Conservation (phyloP, 2,113 vertebrate genomes). For the Urocolius indicus region DNA sequence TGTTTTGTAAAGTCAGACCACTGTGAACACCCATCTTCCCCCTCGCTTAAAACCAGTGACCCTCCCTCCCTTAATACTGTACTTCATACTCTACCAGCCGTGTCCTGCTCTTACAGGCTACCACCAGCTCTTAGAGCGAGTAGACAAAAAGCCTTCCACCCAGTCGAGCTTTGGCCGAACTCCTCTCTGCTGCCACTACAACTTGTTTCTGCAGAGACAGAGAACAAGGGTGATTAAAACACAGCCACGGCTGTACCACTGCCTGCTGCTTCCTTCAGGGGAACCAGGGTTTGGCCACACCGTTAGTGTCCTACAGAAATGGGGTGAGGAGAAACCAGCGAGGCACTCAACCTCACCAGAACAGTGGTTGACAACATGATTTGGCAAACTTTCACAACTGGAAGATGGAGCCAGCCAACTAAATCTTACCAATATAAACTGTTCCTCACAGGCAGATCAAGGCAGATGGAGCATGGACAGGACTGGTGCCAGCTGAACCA, state of each 20-base stretch:
- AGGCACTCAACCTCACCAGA: background rate
- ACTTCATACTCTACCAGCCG: background rate
- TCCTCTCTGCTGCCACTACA: slow-evolving; percentile 79
- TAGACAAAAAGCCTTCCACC: slow-evolving; percentile 79
- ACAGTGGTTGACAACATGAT: accelerated
- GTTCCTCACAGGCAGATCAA: background rate
- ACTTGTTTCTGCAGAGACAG: slow-evolving; percentile 76
- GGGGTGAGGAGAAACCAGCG: background rate
- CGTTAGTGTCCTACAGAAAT: accelerated
- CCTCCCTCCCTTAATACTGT: background rate
- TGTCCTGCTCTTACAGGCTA: background rate
- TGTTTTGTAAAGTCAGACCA: background rate
- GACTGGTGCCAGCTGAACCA: background rate
- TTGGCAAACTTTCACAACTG: background rate
- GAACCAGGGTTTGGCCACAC: background rate
- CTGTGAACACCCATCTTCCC: background rate
- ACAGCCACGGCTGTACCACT: accelerated
- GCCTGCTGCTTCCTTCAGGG: background rate
- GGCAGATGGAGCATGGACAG: background rate
- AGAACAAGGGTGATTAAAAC: background rate
- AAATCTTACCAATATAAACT: background rate
- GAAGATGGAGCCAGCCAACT: background rate
- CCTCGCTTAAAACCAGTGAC: background rate
- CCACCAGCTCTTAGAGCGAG: background rate
- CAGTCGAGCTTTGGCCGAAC: slow-evolving; percentile 76